phyloP scores from a whole-genome alignment of 2,888 invertebrate genomes.

The Ochropleura leucogaster region DNA sequence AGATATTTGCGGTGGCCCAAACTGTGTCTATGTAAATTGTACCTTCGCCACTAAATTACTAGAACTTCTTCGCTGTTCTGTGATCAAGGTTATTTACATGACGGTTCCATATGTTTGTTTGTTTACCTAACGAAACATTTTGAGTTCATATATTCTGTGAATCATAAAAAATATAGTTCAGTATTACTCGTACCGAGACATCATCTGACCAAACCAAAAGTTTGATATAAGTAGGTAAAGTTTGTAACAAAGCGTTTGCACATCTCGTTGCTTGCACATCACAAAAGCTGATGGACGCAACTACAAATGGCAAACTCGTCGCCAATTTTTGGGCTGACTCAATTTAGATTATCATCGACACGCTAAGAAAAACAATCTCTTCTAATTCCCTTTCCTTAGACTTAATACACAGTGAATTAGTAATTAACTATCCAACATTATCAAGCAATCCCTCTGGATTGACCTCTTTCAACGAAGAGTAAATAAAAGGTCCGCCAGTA shows the following conservation, averaged over 20 bases:
- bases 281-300: no score
- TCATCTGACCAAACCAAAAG: neutral
- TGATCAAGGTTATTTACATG: neutral
- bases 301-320: no score
- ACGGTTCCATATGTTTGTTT: neutral
- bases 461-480: slow-evolving; percentile 20
- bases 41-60: slow-evolving; percentile 10
- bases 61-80: neutral
- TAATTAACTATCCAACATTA: slow-evolving; percentile 43
- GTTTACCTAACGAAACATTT: neutral
- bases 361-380: neutral
- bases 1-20: slow-evolving; percentile 12
- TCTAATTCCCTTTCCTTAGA: slow-evolving; percentile 4
- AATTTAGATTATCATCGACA: no score
- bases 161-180: neutral
- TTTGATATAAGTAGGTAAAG: neutral
- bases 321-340: no score
- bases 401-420: slow-evolving; percentile 12
- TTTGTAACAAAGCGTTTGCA: neutral
- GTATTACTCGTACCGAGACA: neutral
- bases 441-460: slow-evolving; percentile 27
- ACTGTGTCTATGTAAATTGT: neutral
- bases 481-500: slow-evolving; percentile 21
- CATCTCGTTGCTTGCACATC: neutral
- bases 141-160: neutral